Conservation (phyloP, 64 coral and sea anemone species). For the Porites lutea region DNA sequence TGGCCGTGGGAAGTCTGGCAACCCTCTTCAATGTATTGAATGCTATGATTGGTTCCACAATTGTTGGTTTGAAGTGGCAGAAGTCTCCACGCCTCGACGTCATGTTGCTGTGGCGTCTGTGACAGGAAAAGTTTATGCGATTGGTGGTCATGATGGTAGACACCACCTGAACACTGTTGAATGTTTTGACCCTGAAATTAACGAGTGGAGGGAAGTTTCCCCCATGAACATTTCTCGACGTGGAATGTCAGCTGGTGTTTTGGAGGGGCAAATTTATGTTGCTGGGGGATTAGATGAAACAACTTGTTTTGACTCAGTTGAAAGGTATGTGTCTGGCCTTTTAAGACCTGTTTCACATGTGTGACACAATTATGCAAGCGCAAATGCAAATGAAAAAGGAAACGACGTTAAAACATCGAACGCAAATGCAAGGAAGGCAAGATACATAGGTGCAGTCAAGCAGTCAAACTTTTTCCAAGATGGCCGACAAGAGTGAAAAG, state of each 20-base stretch:
- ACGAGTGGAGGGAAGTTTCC: constrained; percentile 73
- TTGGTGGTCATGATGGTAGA: constrained; percentile 95
- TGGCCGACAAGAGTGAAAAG: too few species aligned
- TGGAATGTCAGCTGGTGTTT: constrained; percentile 93
- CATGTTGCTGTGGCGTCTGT: constrained; percentile 92
- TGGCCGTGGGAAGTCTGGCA: constrained; percentile 91
- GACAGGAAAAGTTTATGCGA: constrained; percentile 86
- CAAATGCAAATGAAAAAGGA: too few species aligned
- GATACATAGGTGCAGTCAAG: too few species aligned
- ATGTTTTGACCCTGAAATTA: constrained; percentile 87
- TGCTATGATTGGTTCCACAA: constrained; percentile 94
- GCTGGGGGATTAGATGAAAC: constrained; percentile 97
- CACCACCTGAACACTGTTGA: constrained; percentile 95
- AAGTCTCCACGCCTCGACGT: constrained; percentile 84
- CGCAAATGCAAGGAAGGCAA: too few species aligned
- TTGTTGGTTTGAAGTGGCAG: constrained; percentile 82
- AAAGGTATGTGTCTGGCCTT: constrained; percentile 65
- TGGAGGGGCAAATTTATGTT: constrained; percentile 94
- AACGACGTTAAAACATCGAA: too few species aligned
- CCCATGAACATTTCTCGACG: constrained; percentile 90
- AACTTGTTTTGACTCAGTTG: constrained; percentile 96
- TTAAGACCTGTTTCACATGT: background rate
- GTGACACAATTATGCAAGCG: too few species aligned
- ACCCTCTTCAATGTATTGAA: constrained; percentile 93
- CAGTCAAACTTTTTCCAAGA: too few species aligned